These are phyloP conservation scores for Amia ocellicauda DNA, from an alignment of 2,113 vertebrate genomes.

Conservation along the genomic window DNA sequence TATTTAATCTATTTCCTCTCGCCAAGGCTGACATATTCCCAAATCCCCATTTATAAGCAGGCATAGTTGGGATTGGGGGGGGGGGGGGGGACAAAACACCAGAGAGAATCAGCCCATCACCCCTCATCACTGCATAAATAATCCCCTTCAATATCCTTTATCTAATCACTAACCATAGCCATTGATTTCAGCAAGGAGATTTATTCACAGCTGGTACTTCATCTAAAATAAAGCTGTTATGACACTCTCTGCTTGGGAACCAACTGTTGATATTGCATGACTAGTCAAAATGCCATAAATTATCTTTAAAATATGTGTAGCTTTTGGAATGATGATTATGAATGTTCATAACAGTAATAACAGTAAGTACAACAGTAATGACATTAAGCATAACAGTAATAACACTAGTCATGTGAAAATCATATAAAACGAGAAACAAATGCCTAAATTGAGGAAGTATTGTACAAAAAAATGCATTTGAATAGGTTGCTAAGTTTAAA, in stretches of 20 bases:
- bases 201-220: slow-evolving; percentile 61
- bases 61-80: not conserved
- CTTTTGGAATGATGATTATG: no score
- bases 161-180: slow-evolving; percentile 46
- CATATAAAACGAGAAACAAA: no score
- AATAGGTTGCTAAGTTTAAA: not conserved
- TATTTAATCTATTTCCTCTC: no score
- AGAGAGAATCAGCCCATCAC: no score
- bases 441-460: no score
- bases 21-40: not conserved
- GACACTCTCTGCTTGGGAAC: slow-evolving; percentile 34
- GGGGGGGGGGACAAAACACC: not conserved
- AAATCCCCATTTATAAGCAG: slow-evolving; percentile 25
- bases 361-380: no score
- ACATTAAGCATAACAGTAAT: no score
- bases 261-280: no score
- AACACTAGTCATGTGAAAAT: no score
- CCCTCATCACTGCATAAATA: slow-evolving; percentile 41
- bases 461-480: not conserved
- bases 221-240: slow-evolving; percentile 55
- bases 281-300: no score
- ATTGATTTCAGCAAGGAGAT: slow-evolving; percentile 53
- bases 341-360: no score
- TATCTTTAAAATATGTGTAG: no score
- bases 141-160: slow-evolving; percentile 49